Percentiles rank a stretch among this genome's conserved stretches.
Evolutionary conservation across 2,797 vertebrate genomes (phyloP).

Genomic region (Rallus crepitans): DNA sequence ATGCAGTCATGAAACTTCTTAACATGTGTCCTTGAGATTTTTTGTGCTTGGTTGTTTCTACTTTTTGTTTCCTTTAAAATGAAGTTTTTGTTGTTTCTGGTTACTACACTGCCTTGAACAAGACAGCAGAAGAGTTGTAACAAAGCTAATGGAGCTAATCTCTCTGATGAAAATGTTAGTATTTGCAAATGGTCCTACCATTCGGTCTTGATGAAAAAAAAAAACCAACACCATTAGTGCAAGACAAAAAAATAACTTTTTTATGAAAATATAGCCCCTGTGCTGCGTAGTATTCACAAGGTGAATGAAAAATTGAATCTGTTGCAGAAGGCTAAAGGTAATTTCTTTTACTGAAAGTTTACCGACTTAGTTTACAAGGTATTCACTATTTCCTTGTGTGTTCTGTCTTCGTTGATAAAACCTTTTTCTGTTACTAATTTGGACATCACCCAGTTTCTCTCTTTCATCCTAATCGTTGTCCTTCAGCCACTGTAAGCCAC

Average conservation of each 20-base stretch:
- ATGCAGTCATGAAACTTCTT: background rate
- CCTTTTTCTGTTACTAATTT: background rate
- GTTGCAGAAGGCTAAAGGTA: background rate
- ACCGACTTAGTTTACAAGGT: background rate
- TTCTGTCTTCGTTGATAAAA: background rate
- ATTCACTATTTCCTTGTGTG: background rate
- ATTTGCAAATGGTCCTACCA: background rate
- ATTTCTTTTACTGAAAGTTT: background rate
- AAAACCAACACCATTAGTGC: background rate
- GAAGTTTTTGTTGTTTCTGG: background rate
- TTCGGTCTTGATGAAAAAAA: background rate
- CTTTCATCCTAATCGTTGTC: background rate
- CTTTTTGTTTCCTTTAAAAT: background rate
- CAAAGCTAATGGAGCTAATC: background rate
- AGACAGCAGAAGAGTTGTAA: background rate
- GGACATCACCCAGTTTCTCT: background rate
- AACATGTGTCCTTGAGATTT: background rate
- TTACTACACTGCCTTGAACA: background rate
- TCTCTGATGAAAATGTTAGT: background rate
- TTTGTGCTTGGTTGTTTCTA: no score
- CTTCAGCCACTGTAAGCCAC: background rate
- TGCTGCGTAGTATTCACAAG: background rate
- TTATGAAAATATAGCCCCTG: background rate
- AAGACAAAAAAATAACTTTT: constrained; percentile 8
- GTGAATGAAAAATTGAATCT: background rate